Base-by-base conservation (phyloP, 2,797 vertebrate species). In the Sebastes taczanowskii region DNA sequence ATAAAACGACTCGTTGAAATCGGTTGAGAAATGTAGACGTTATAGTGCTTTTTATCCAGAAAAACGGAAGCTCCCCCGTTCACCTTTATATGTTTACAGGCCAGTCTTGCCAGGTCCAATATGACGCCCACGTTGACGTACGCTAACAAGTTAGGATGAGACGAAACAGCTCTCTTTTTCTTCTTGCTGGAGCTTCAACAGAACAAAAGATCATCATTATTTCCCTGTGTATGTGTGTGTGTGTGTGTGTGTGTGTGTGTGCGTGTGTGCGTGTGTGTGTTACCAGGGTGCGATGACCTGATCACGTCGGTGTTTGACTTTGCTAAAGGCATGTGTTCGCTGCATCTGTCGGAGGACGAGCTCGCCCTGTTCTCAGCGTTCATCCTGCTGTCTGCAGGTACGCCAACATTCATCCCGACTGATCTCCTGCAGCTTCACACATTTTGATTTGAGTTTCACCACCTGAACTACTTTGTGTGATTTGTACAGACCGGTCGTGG, bases 291-390 rank as follows among this genome's bases (percentile, higher is more conserved):
- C 80, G 97, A 98, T 91, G 97, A 98, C 89, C 95, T 98, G 89
- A 98, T 98, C 95, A 95, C 96, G 84, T 97, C 97, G 53, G 97
- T 97, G 86, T 98, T 97, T 87, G 97, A 98, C 93, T 98, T 98
- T 89, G 97, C 97, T 71, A 97, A 97, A 90, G 97, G 96, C 88
- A 92, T 98, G 93, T 97, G 96, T 93, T 95, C 96, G 71, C 95
- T 98, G 94, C 97, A 97, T 71, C 95, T 98, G 91, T 96, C 96
- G 16, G 97, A 98, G 93, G 97, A 98, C 64, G 97, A 98, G 93
- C 97, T 98, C 67, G 97, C 96, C 60, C 94, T 98, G 73, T 98
- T 98, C 95, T 98, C 97, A 78, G 97, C 97, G 0, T 97, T 97
- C 78, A 96, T 97, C 79, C 95, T 98, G 85, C 96, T 98, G 91